These are phyloP conservation scores for Oxyteleia sp. DNA, from an alignment of 2,888 invertebrate species.

Conservation along the genomic window DNA sequence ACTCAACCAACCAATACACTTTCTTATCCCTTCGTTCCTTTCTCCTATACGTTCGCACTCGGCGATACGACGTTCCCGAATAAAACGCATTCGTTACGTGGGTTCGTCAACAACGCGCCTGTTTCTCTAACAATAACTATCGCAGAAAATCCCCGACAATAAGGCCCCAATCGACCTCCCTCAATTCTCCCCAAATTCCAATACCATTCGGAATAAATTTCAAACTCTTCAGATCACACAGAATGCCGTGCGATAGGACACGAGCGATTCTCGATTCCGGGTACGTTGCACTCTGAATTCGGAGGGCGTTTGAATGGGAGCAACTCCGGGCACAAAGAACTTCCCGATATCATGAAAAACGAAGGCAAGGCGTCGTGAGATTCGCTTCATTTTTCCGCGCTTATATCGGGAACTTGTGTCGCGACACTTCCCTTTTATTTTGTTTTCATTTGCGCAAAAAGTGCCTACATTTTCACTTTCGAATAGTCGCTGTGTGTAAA, in stretches of 20 bases:
- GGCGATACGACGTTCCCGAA: too few relatives aligned
- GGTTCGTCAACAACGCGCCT: too few relatives aligned
- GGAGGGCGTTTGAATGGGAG: conserved; percentile 51
- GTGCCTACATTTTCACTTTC: conserved; percentile 53
- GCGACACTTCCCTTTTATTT: not conserved
- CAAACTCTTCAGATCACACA: conserved; percentile 29
- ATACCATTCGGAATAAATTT: conserved; percentile 30
- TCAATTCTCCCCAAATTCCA: not conserved
- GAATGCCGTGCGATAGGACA: conserved; percentile 35
- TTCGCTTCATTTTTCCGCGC: conserved; percentile 33
- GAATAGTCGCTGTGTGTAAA: conserved; percentile 15
- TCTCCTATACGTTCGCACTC: too few relatives aligned
- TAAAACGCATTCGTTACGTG: too few relatives aligned
- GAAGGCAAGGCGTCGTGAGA: conserved; percentile 43
- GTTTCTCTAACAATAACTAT: not conserved
- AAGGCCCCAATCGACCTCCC: conserved; percentile 4
- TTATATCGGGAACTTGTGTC: conserved; percentile 6
- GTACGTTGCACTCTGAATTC: conserved; percentile 49
- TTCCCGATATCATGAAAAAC: conserved; percentile 28
- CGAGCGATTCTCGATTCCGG: conserved; percentile 54
- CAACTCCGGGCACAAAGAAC: conserved; percentile 35
- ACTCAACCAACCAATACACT: too few relatives aligned
- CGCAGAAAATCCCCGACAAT: not conserved
- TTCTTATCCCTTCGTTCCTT: too few relatives aligned
- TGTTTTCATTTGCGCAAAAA: too few relatives aligned